Evolutionary conservation across 2,888 invertebrate genomes (phyloP).

Genomic region (Xestia rhomboidea): DNA sequence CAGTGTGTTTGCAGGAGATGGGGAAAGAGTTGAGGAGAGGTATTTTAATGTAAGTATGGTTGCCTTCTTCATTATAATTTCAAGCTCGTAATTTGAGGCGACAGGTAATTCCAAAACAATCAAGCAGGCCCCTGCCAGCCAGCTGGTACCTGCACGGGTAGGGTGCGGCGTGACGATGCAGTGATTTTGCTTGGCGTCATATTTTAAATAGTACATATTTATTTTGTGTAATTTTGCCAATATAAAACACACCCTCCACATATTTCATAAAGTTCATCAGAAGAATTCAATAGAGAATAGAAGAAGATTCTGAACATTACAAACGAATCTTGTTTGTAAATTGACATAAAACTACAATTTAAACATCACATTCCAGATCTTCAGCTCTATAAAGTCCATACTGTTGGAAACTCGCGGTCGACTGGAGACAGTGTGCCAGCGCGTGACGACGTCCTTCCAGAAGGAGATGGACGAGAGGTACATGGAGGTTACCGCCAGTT

Average conservation of each 20-base stretch:
- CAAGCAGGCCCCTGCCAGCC: background rate
- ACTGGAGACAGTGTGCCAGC: constrained; percentile 74
- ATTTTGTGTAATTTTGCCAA: background rate
- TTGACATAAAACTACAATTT: background rate
- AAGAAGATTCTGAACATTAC: too few species aligned
- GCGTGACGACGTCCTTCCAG: constrained; percentile 81
- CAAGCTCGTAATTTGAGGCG: background rate
- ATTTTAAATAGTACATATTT: background rate
- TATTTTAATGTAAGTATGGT: constrained; percentile 77
- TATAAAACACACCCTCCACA: background rate
- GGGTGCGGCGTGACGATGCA: background rate
- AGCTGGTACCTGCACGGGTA: background rate
- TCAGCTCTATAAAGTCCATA: constrained; percentile 68
- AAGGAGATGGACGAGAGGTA: constrained; percentile 87
- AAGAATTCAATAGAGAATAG: too few species aligned
- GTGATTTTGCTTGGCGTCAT: background rate
- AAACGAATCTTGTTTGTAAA: too few species aligned
- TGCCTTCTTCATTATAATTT: background rate
- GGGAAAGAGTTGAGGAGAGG: constrained; percentile 63
- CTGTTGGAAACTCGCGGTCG: constrained; percentile 72
- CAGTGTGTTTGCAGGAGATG: constrained; percentile 68
- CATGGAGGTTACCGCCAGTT: constrained; percentile 75
- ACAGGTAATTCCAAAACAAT: background rate
- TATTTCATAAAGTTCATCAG: background rate
- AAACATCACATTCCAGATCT: constrained; percentile 72